Evolutionary conservation across 2,113 vertebrate species (phyloP).

Genomic region (Helogale parvula): DNA sequence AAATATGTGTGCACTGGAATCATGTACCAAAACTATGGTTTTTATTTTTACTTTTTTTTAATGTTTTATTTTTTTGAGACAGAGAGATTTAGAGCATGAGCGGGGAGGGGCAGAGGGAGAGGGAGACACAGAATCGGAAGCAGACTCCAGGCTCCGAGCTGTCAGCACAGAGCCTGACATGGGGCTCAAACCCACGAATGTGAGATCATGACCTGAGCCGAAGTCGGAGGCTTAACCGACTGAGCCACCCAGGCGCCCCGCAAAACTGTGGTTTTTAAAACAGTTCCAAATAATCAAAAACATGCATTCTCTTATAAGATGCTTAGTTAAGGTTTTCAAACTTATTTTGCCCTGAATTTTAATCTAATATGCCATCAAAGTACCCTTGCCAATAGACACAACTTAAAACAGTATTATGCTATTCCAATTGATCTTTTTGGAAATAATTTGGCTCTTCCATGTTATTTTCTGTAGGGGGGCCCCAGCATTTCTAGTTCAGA

Average conservation of each 20-base stretch:
- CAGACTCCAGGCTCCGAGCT: no score
- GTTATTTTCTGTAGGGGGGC: background rate
- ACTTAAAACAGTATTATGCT: background rate
- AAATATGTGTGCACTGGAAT: background rate
- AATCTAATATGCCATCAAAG: background rate
- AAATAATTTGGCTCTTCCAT: background rate
- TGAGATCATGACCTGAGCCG: no score
- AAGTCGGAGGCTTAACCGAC: no score
- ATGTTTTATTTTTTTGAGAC: no score
- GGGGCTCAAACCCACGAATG: no score
- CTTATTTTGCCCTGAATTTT: slow-evolving; percentile 50
- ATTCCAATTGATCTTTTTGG: background rate
- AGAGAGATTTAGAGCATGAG: no score
- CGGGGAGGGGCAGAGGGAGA: no score
- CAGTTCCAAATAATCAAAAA: slow-evolving; percentile 19
- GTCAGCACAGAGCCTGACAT: no score
- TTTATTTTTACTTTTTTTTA: background rate
- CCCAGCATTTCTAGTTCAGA: slow-evolving; percentile 31
- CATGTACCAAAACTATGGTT: background rate
- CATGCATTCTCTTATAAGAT: background rate
- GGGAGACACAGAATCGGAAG: no score
- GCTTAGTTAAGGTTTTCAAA: slow-evolving; percentile 23
- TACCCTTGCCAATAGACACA: background rate
- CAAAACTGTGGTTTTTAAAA: background rate
- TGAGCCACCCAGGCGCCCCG: no score